Percentiles rank a stretch among this genome's conserved stretches.
phyloP scores from a whole-genome alignment of 2,888 invertebrate species.

The Cataglyphis livida region DNA sequence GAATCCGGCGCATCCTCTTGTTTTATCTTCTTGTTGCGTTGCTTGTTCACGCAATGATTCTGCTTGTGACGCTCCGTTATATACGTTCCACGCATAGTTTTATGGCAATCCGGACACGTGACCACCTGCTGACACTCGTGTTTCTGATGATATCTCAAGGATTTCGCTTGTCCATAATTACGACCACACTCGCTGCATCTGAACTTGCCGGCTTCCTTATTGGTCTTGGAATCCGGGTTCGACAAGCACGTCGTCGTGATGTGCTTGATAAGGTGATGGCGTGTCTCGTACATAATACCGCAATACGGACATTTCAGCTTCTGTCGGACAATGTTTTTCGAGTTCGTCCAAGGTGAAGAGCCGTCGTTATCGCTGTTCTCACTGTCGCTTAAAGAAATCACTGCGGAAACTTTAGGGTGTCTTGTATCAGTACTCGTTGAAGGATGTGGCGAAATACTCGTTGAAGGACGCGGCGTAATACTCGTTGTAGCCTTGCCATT shows the following conservation, averaged over 20 bases:
- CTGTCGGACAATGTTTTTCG: not conserved
- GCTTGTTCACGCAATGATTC: not conserved
- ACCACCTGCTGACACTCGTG: constrained; percentile 27
- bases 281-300: rapidly evolving
- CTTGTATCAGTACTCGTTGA: not conserved
- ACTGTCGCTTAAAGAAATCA: not conserved
- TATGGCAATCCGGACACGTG: constrained; percentile 21
- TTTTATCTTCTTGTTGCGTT: not conserved
- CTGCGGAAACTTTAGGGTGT: not conserved
- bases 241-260: not conserved
- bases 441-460: not conserved
- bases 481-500: not conserved
- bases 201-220: not conserved
- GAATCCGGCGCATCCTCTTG: not conserved
- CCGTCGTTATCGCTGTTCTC: not conserved
- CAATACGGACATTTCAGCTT: not conserved
- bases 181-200: not conserved
- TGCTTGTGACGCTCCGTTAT: not conserved
- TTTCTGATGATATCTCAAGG: constrained; percentile 23
- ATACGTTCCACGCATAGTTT: rapidly evolving
- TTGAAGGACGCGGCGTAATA: not conserved
- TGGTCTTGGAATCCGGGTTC: not conserved
- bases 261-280: not conserved
- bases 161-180: not conserved
- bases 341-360: not conserved